These are phyloP conservation scores for Typhlichthys eigenmanni DNA, from an alignment of 2,797 vertebrate genomes.

Conservation along the genomic window DNA sequence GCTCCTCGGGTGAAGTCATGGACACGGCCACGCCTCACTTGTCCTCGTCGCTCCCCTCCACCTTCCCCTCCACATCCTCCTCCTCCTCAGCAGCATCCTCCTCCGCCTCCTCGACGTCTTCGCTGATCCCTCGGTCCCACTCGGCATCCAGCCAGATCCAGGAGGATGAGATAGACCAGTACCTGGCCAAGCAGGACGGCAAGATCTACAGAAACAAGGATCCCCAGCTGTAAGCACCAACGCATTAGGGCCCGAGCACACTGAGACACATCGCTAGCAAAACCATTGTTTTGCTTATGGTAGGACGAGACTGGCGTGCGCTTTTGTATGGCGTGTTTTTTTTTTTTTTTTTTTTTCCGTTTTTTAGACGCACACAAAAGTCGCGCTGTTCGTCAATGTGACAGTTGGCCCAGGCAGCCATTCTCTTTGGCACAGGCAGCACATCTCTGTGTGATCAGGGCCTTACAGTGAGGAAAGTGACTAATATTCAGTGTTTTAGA, in stretches of 20 bases:
- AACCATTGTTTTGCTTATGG: not conserved
- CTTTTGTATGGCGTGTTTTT: too few relatives aligned
- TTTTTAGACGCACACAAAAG: too few relatives aligned
- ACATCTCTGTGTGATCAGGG: too few relatives aligned
- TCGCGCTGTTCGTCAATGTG: too few relatives aligned
- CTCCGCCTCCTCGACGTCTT: conserved; percentile 59
- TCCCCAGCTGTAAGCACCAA: conserved; percentile 87
- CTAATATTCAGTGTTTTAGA: too few relatives aligned
- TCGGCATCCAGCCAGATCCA: conserved; percentile 79
- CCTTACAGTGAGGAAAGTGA: too few relatives aligned
- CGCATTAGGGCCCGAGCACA: not conserved
- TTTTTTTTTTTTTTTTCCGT: too few relatives aligned
- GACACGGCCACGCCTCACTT: conserved; percentile 82
- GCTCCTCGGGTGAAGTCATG: conserved; percentile 88
- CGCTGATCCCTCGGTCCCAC: conserved; percentile 73
- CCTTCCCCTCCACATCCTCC: conserved; percentile 66
- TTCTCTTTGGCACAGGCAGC: too few relatives aligned
- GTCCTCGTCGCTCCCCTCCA: conserved; percentile 66
- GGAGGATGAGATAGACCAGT: conserved; percentile 96
- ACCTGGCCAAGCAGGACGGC: conserved; percentile 92
- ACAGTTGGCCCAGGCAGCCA: too few relatives aligned
- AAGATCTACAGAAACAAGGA: conserved; percentile 95
- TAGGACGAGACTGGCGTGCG: too few relatives aligned
- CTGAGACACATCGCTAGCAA: too few relatives aligned
- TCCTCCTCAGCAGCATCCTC: conserved; percentile 58